Conservation (phyloP, 2,888 invertebrate genomes). For the Electrophaes corylata region DNA sequence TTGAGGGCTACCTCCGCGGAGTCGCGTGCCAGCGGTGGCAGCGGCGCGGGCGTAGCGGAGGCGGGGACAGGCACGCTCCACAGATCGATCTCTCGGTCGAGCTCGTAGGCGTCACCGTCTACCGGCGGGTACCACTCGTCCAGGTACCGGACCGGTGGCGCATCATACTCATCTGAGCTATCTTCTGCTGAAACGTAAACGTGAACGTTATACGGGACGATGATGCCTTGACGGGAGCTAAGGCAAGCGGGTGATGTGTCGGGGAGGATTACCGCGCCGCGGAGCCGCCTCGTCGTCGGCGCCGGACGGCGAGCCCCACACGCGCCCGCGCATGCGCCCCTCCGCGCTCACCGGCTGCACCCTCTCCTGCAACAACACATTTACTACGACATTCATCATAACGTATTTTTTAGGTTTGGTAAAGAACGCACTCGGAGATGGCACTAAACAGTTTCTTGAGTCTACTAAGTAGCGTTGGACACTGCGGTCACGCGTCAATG, state of each 20-base stretch:
- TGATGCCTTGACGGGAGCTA: conserved; percentile 40
- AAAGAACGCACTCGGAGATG: too few relatives aligned
- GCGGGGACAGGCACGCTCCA: conserved; percentile 29
- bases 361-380: conserved; percentile 49
- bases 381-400: too few relatives aligned
- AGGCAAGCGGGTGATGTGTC: conserved; percentile 32
- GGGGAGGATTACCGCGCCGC: conserved; percentile 74
- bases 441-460: too few relatives aligned
- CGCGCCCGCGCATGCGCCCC: conserved; percentile 69
- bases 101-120: conserved; percentile 41
- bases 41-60: conserved; percentile 16
- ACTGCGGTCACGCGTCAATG: too few relatives aligned
- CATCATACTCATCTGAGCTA: conserved; percentile 80
- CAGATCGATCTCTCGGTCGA: conserved; percentile 30
- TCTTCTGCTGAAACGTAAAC: conserved; percentile 81
- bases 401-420: too few relatives aligned
- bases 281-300: conserved; percentile 75
- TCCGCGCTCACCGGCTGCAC: conserved; percentile 60
- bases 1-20: conserved; percentile 61
- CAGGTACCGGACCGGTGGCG: conserved; percentile 51
- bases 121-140: conserved; percentile 77
- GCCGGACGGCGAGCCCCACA: conserved; percentile 77
- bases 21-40: conserved; percentile 35
- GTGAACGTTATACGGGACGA: conserved; percentile 67
- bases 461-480: too few relatives aligned